Evolutionary conservation across 2,888 invertebrate genomes (phyloP), one percentile per base, ranked within the genome.

Genomic region (Sisyra terminalis): DNA sequence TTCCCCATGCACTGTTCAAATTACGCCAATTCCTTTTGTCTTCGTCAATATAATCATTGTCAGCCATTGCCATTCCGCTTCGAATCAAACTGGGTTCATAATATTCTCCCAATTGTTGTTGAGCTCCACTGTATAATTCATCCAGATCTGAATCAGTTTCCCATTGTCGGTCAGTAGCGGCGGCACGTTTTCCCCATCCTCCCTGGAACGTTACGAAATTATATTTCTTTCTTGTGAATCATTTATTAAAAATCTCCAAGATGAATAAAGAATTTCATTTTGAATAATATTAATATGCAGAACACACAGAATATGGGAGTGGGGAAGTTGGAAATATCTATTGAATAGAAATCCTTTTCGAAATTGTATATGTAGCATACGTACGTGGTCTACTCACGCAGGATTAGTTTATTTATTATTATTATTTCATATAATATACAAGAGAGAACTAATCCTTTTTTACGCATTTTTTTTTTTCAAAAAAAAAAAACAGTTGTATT

Each of bases 1-100:
- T 82, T 52, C 81, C 82, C 81, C 81, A 82, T 13, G 77, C 74
- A n/a, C 72, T 76, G 55, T 74, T 74, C 56, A 80, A 69, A 36
- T 73, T 70, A 42, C 71, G 73, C 81, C 81, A 81, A 39, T 72
- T 73, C 45, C 75, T 67, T 59, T 80, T 80, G 50, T 75, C 67
- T 47, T 61, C 60, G 35, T 61, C 52, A 24, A 50, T 52, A 29
- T 46, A 47, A 11, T 40, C 40, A 30, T 11, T 40, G n/a, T 30
- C 31, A 18, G 53, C 51, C 24, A 24, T 24, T 24, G 24, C 24
- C 24, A 24, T 24, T 30, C 29, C 29, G 31, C 10, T 40, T 29
- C 31, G 30, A n/a, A 30, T 14, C 24, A 24, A 24, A 24, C 24
- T 24, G n/a, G 29, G 31, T 13, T 31, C 40, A 11, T 38, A 15